phyloP scores from a whole-genome alignment of 2,888 invertebrate species.

The Eledona agricola region DNA sequence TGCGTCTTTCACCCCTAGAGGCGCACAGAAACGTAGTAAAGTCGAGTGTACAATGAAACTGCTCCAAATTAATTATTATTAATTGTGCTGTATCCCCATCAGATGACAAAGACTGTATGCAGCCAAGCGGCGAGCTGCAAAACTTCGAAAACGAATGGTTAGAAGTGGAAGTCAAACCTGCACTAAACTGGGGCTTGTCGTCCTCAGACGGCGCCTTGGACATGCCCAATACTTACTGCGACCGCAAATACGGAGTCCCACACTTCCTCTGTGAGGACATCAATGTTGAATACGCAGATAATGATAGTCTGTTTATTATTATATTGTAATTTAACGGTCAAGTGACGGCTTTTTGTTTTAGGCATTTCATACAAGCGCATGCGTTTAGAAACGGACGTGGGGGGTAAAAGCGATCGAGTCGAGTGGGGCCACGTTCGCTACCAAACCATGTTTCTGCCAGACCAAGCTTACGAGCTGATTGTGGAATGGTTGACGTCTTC shows the following conservation, averaged over 20 bases:
- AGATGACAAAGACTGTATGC: slow-evolving; percentile 69
- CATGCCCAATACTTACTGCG: slow-evolving; percentile 50
- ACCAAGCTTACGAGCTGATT: slow-evolving; percentile 93
- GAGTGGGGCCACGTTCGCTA: slow-evolving; percentile 97
- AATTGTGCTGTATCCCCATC: no score
- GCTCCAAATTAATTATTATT: no score
- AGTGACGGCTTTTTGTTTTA: slow-evolving; percentile 1
- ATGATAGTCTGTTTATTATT: slow-evolving; percentile 62
- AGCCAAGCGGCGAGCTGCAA: slow-evolving; percentile 77
- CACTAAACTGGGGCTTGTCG: slow-evolving; percentile 62
- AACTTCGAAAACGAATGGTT: slow-evolving; percentile 93
- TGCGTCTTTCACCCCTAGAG: no score
- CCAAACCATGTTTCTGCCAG: slow-evolving; percentile 87
- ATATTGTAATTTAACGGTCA: slow-evolving; percentile 6
- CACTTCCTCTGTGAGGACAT: slow-evolving; percentile 70
- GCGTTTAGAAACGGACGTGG: slow-evolving; percentile 86
- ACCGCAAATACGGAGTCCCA: slow-evolving; percentile 65
- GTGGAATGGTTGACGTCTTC: slow-evolving; percentile 98
- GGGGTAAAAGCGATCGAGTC: slow-evolving; percentile 85
- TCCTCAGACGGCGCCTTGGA: slow-evolving; percentile 43
- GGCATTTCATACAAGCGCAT: slow-evolving; percentile 76
- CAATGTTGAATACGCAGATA: slow-evolving; percentile 67
- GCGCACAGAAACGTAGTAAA: no score
- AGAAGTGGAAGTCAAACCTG: slow-evolving; percentile 80
- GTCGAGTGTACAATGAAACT: no score